Conservation (phyloP, 2,113 vertebrate genomes). For the Hypocryptadius cinnamomeus region DNA sequence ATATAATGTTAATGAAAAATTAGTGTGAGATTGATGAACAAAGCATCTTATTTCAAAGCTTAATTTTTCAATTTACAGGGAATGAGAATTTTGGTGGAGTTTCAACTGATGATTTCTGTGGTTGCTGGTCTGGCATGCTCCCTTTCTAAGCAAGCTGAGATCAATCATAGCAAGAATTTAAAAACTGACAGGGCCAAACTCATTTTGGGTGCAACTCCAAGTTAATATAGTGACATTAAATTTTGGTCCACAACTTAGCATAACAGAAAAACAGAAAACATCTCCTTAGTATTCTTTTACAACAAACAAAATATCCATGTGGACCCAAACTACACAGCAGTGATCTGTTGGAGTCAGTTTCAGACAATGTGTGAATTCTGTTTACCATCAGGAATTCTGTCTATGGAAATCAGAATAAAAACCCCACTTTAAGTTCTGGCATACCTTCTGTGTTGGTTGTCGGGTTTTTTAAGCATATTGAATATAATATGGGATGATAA, state of each 20-base stretch:
- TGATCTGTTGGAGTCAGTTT: neutral
- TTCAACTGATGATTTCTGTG: conserved; percentile 38
- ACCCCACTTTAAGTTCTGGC: neutral
- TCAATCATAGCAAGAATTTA: conserved; percentile 38
- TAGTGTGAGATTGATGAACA: conserved; percentile 20
- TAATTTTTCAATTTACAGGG: conserved; percentile 34
- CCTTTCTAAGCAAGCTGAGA: conserved; percentile 11
- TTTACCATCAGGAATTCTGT: neutral
- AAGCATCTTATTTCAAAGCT: conserved; percentile 42
- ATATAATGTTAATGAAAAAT: conserved; percentile 4
- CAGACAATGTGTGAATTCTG: neutral
- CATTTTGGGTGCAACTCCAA: neutral
- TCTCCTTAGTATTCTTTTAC: neutral
- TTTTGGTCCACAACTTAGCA: neutral
- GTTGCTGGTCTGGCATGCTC: conserved; percentile 4
- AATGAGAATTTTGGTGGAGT: conserved; percentile 1
- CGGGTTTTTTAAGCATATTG: neutral
- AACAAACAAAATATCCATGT: neutral
- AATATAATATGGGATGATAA: neutral
- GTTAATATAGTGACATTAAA: neutral
- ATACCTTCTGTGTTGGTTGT: neutral
- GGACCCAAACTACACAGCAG: neutral
- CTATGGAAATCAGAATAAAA: neutral
- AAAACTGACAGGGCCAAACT: conserved; percentile 11
- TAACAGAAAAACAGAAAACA: conserved; percentile 7